phyloP scores from a whole-genome alignment of 2,113 vertebrate genomes.

The Microcebus murinus region DNA sequence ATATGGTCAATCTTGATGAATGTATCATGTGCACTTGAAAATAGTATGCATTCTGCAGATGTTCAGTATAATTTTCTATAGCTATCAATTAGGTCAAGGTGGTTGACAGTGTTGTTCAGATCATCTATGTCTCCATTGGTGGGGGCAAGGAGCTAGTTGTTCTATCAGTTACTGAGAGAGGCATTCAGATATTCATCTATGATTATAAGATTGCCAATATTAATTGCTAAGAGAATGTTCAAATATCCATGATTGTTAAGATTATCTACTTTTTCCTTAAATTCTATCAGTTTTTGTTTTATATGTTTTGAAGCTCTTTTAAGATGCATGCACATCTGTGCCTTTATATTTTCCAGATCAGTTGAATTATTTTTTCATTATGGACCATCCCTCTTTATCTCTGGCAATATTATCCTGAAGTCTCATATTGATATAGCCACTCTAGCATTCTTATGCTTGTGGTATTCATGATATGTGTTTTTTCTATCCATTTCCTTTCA shows the following conservation, averaged over 20 bases:
- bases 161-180: not conserved
- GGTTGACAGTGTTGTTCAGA: not conserved
- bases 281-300: not conserved
- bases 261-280: not conserved
- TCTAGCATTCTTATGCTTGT: not conserved
- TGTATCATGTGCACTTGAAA: slow-evolving; percentile 44
- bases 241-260: not conserved
- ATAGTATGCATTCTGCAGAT: slow-evolving; percentile 41
- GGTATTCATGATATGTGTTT: not conserved
- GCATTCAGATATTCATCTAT: not conserved
- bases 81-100: slow-evolving; percentile 56
- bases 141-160: not conserved
- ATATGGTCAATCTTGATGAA: slow-evolving; percentile 47
- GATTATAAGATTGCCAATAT: not conserved
- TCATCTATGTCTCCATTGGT: not conserved
- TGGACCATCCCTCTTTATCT: not conserved
- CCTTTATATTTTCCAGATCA: not conserved
- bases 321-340: not conserved
- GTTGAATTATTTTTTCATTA: not conserved
- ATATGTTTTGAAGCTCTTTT: not conserved
- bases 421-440: not conserved
- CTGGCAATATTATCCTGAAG: not conserved
- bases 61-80: slow-evolving; percentile 27
- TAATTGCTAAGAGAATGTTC: not conserved
- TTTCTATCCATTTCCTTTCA: not conserved